Conservation (phyloP, 2,113 vertebrate species). For the Colossoma macropomum region DNA sequence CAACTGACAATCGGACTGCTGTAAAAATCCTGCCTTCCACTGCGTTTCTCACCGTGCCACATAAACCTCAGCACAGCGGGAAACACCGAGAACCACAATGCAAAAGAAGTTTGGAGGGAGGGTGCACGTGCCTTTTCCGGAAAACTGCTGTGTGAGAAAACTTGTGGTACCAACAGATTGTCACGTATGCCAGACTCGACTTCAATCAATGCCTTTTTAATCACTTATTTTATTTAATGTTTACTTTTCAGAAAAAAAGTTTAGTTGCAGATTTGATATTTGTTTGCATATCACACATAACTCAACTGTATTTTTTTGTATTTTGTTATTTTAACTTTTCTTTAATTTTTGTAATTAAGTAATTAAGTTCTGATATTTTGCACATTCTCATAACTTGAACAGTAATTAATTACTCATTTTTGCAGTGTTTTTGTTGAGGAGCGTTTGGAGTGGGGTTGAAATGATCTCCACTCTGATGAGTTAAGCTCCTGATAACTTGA, state of each 20-base stretch:
- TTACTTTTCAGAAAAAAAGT: no score
- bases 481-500: constrained; percentile 23
- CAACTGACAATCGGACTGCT: constrained; percentile 60
- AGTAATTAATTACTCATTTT: background rate
- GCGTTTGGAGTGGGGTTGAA: background rate
- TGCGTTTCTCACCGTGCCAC: background rate
- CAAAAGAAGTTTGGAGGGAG: background rate
- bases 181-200: background rate
- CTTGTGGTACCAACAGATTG: background rate
- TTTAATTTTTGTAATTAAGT: constrained; percentile 10
- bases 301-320: background rate
- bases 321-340: constrained; percentile 5
- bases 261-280: background rate
- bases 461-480: background rate
- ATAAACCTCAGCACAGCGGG: background rate
- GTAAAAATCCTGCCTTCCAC: background rate
- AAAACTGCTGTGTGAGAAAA: background rate
- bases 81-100: background rate
- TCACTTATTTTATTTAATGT: background rate
- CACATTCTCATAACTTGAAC: constrained; percentile 50
- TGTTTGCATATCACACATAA: background rate
- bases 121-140: background rate
- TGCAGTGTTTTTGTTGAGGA: constrained; percentile 41
- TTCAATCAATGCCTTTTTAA: background rate
- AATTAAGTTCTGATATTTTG: constrained; percentile 26